Conservation (phyloP, 2,888 invertebrate species). For the Onthophagus sagittarius region DNA sequence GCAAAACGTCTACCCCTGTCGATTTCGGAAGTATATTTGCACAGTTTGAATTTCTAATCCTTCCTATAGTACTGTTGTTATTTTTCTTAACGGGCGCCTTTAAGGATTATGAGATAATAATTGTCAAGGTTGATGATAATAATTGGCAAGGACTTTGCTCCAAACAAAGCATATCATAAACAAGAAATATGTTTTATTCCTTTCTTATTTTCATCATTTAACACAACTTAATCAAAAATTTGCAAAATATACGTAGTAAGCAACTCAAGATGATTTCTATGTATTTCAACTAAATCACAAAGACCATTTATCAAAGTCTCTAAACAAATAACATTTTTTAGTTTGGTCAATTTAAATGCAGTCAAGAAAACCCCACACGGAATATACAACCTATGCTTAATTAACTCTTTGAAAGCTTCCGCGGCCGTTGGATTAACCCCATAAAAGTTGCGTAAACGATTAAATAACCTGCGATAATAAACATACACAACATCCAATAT, state of each 20-base stretch:
- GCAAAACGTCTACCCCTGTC: too few species aligned
- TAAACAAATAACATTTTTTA: constrained; percentile 33
- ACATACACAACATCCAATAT: constrained; percentile 37
- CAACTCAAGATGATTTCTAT: constrained; percentile 36
- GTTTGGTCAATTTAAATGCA: constrained; percentile 35
- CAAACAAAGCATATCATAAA: too few species aligned
- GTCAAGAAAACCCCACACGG: constrained; percentile 38
- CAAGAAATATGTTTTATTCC: too few species aligned
- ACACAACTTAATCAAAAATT: constrained; percentile 16
- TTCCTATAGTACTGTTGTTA: too few species aligned
- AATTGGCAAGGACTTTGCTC: too few species aligned
- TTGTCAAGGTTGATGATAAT: too few species aligned
- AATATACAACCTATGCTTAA: constrained; percentile 37
- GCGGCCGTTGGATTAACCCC: constrained; percentile 30
- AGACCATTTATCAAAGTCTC: constrained; percentile 32
- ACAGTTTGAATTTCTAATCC: too few species aligned
- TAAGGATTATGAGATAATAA: too few species aligned
- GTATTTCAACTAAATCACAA: constrained; percentile 34
- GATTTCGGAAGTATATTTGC: too few species aligned
- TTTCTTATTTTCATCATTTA: too few species aligned
- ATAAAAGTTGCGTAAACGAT: constrained; percentile 36
- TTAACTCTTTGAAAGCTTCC: constrained; percentile 34
- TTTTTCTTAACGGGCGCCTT: too few species aligned
- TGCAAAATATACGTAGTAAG: constrained; percentile 32
- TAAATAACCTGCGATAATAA: constrained; percentile 34